Evolutionary conservation across 2,888 invertebrate genomes (phyloP), one percentile per base, ranked within the genome.

Genomic region (Pollenia amentaria): DNA sequence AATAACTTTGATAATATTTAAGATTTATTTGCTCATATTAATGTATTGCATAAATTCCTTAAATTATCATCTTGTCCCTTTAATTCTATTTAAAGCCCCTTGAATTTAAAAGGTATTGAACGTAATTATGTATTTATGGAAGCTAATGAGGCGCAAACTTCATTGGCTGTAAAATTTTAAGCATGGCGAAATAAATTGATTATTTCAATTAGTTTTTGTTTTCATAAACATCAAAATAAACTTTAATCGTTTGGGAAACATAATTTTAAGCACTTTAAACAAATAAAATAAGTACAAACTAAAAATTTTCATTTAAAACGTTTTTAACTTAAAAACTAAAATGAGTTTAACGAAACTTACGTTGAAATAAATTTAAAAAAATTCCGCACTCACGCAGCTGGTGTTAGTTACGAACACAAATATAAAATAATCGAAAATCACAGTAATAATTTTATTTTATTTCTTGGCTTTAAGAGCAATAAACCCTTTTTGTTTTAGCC

Each of bases 101-200:
- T 55, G 18, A 18, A 44, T 21, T 72, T 55, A 9, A 69, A 44
- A 55, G 14, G 21, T 42, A 29, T 57, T 11, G 57, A 21, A 55
- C 53, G 18, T 38, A 29, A 44, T 14, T 38, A 46, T 10, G 12
- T 62, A 44, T 57, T 53, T 46, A 38, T 48, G 12, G 18, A 18
- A 51, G 18, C 77, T 77, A 79, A 79, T 70, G 79, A 79, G 70
- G 79, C 11, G 79, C 42, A 79, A 79, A 79, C 62, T 79, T 70
- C 62, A 79, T 10, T 79, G 79, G 29, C 51, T 79, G 62, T 70
- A 44, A 70, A 79, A 42, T 70, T 70, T 51, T 79, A 70, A 69
- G 51, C 60, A 42, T 79, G 60, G 69, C 48, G 2, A 2, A 51
- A 40, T 3, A 42, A 21, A 64, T 44, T 64, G 29, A 65, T 53